phyloP scores from a whole-genome alignment of 64 coral and sea anemone species.

The Catalaphyllia jardinei region DNA sequence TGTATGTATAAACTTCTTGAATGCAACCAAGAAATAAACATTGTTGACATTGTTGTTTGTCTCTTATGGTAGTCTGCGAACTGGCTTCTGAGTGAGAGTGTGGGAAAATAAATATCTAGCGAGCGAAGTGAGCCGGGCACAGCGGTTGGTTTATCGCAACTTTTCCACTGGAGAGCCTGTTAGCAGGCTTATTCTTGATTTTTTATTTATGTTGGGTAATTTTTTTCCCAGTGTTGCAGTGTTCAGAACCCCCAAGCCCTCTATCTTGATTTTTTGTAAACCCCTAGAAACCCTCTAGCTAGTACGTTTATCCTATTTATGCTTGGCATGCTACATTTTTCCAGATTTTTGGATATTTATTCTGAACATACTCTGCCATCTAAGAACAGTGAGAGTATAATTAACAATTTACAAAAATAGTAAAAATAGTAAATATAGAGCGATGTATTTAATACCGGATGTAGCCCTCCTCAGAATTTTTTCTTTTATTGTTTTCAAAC shows the following conservation, averaged over 20 bases:
- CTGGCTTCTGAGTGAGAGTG: too few species aligned
- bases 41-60: conserved; percentile 11
- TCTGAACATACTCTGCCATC: conserved; percentile 18
- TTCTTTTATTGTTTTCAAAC: conserved; percentile 16
- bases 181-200: too few species aligned
- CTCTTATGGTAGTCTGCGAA: conserved; percentile 3
- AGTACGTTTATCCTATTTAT: conserved; percentile 20
- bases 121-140: too few species aligned
- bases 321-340: conserved; percentile 22
- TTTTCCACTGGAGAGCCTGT: too few species aligned
- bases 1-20: conserved; percentile 20
- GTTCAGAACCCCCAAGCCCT: background rate
- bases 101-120: too few species aligned
- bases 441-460: background rate
- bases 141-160: too few species aligned
- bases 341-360: conserved; percentile 23
- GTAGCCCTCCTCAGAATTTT: background rate
- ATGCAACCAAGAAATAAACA: conserved; percentile 20
- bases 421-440: conserved; percentile 21
- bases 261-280: conserved; percentile 17
- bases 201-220: too few species aligned
- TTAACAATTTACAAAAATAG: conserved; percentile 21
- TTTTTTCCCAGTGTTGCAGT: background rate
- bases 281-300: conserved; percentile 21
- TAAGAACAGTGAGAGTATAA: conserved; percentile 16